phyloP scores from a whole-genome alignment of 2,888 invertebrate species.

The Caenorhabditis doughertyi region DNA sequence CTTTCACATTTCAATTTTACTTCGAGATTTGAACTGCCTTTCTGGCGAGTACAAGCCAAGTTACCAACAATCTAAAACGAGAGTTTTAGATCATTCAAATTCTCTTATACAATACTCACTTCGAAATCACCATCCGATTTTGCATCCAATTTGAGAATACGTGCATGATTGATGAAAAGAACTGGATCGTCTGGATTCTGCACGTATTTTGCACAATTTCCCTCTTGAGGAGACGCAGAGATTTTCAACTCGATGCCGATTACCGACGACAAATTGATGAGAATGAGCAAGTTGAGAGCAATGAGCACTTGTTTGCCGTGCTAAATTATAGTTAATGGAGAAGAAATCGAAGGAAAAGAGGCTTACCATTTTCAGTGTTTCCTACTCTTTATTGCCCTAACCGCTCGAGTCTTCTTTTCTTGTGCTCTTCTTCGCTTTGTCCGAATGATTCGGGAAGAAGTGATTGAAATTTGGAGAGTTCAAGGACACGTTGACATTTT shows the following conservation, averaged over 20 bases:
- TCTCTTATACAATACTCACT: no score
- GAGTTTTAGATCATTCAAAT: no score
- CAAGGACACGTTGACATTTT: not conserved
- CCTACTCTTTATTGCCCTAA: not conserved
- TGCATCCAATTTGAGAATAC: not conserved
- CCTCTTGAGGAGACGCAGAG: not conserved
- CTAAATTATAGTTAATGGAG: not conserved
- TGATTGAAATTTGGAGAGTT: not conserved
- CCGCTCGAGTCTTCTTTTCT: not conserved
- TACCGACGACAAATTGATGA: not conserved
- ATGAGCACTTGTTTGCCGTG: not conserved
- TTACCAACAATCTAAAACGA: no score
- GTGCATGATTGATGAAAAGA: not conserved
- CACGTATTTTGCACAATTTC: not conserved
- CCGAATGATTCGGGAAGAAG: not conserved
- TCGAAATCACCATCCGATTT: not conserved
- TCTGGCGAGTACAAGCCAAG: no score
- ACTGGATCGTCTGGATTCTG: not conserved
- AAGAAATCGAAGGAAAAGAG: no score
- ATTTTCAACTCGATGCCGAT: not conserved
- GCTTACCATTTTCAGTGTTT: conserved; percentile 1
- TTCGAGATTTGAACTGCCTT: no score
- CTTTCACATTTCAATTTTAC: no score
- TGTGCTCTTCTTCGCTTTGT: not conserved
- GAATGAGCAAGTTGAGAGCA: not conserved